Base-by-base conservation (phyloP, 2,888 invertebrate genomes). In the Cremastinae sp. region DNA sequence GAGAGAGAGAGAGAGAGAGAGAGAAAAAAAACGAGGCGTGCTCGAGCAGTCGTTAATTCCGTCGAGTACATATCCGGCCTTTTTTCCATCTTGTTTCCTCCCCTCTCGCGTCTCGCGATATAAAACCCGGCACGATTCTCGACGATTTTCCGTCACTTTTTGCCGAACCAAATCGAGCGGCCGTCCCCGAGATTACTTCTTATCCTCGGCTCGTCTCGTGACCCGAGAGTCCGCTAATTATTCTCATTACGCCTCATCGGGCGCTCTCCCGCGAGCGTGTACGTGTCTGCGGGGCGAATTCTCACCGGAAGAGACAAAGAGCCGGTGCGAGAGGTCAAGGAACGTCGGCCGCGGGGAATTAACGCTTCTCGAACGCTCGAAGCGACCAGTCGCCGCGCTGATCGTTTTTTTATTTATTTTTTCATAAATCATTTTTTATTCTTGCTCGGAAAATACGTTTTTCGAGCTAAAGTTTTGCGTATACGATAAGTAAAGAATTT, bases 221-320 rank as follows among this genome's bases (percentile, higher is more conserved):
- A 65, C 59, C 56, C 71, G 62, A 75, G 66, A 54, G 28, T 54
- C 70, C 65, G 69, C 65, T 70, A 76, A 73, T 76, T 76, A 76
- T 73, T 73, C 76, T 76, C 76, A 73, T 76, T 76, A 76, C 69
- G 61, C 73, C 70, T 47, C 49, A 59, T 65, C 69, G 69, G 61
- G 64, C 59, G n/a, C n/a, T n/a, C 73, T 73, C 72, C 62, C 68
- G 34, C 59, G 38, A n/a, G n/a, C n/a, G n/a, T n/a, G n/a, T n/a
- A n/a, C n/a, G n/a, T n/a, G n/a, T n/a, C n/a, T n/a, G n/a, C n/a
- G n/a, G n/a, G n/a, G n/a, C n/a, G n/a, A n/a, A n/a, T n/a, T n/a
- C n/a, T n/a, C n/a, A n/a, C n/a, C n/a, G n/a, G n/a, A n/a, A n/a
- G n/a, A n/a, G n/a, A n/a, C n/a, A n/a, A n/a, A n/a, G n/a, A n/a